Evolutionary conservation across 2,888 invertebrate genomes (phyloP), one percentile per base, ranked within the genome.

Genomic region (Malthinus flaveolus): DNA sequence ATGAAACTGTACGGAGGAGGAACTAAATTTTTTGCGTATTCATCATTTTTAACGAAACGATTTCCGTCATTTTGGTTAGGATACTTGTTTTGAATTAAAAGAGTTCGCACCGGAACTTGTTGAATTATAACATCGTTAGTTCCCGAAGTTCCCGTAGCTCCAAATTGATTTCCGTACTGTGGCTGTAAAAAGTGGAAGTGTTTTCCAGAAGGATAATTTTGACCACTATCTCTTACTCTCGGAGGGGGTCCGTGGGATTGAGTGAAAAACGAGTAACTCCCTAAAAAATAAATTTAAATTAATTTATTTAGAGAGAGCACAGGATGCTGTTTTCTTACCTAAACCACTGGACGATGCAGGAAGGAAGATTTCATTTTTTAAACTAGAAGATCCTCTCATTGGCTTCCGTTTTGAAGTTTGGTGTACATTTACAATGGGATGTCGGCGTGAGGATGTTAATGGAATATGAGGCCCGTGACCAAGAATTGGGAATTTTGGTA

Each of bases 381-480:
- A 71, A 49, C 73, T 42, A 6, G 39, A 23, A 34, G 64, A 72
- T 36, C 63, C 67, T 51, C 72, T 68, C 7, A 68, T 34, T 7
- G 51, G 61, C 44, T 69, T 69, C 65, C 67, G 65, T 32, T 39
- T 63, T 1, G 58, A 53, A 31, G 58, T 55, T 49, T 48, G 37
- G 63, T 65, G 49, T 32, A 56, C 55, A 45, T 61, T 45, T 12
- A 48, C 75, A 72, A 65, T 77, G 79, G 62, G 75, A 79, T 66
- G 78, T 81, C 1, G 81, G 78, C 54, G 59, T 8, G 48, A 49
- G 79, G 64, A 79, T 79, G 51, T 80, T 68, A 13, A 80, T 78
- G 61, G 81, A 80, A 63, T 80, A 80, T 9, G 80, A 75, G 11
- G 81, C 73, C 64, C 79, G 78, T 61, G 80, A 73, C 0, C 79